Conservation (phyloP, 2,888 invertebrate genomes). For the Agrypnus murinus region DNA sequence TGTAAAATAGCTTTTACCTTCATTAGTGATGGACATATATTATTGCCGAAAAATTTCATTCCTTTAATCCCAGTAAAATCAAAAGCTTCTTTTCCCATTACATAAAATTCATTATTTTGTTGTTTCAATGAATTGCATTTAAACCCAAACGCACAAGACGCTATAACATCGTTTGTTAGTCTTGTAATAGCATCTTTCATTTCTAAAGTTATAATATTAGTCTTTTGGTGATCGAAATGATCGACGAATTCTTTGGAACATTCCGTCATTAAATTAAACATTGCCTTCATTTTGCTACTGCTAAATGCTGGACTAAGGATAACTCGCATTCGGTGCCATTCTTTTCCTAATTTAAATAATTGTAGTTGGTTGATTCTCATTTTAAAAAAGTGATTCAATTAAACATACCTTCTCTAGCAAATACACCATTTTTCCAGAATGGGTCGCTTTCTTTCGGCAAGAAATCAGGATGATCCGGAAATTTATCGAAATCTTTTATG, state of each 20-base stretch:
- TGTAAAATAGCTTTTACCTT: background rate
- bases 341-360: too few species aligned
- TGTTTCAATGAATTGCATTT: constrained; percentile 10
- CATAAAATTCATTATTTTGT: constrained; percentile 5
- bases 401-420: constrained; percentile 40
- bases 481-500: constrained; percentile 75
- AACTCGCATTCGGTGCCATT: constrained; percentile 40
- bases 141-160: constrained; percentile 64
- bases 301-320: constrained; percentile 37
- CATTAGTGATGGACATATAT: constrained; percentile 4
- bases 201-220: background rate
- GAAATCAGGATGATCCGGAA: constrained; percentile 68
- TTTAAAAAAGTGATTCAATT: background rate
- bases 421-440: constrained; percentile 68
- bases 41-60: constrained; percentile 38
- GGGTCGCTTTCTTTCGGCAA: constrained; percentile 60
- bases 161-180: constrained; percentile 65
- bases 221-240: constrained; percentile 31
- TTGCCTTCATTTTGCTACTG: constrained; percentile 46
- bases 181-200: constrained; percentile 55
- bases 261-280: constrained; percentile 35
- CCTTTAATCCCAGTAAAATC: constrained; percentile 47
- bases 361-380: too few species aligned
- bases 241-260: constrained; percentile 58
- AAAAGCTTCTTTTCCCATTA: constrained; percentile 60